Evolutionary conservation across 1,140 invertebrate genomes (phyloP).

Genomic region (Trachelipus rathkii): DNA sequence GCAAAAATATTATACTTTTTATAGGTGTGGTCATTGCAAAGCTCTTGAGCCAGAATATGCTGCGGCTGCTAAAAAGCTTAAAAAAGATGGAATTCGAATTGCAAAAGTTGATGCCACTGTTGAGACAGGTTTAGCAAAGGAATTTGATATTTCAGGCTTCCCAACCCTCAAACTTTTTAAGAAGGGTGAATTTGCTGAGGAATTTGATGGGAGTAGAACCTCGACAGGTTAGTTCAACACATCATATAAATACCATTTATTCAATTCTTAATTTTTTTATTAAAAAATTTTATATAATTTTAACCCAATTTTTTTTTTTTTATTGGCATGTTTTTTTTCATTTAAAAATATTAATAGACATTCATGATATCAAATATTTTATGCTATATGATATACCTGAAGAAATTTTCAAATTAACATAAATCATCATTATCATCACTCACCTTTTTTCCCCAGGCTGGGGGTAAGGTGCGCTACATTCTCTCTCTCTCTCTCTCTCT

Average conservation of each 20-base stretch:
- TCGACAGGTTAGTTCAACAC: conserved; percentile 50
- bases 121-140: conserved; percentile 51
- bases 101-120: conserved; percentile 56
- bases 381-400: no score
- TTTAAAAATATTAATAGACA: neutral
- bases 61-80: conserved; percentile 46
- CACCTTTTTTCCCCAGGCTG: no score
- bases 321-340: neutral
- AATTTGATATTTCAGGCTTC: conserved; percentile 51
- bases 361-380: no score
- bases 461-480: no score
- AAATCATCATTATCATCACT: no score
- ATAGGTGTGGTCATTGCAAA: conserved; percentile 53
- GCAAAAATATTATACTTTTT: neutral
- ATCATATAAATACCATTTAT: neutral
- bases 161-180: conserved; percentile 55
- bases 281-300: no score
- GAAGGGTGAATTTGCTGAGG: conserved; percentile 50
- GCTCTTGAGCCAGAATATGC: conserved; percentile 50
- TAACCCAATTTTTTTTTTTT: neutral
- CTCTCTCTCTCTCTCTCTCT: no score
- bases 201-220: conserved; percentile 53
- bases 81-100: conserved; percentile 50
- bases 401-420: no score
- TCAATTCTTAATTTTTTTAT: neutral